phyloP scores from a whole-genome alignment of 2,113 vertebrate species.

The Limanda limanda region DNA sequence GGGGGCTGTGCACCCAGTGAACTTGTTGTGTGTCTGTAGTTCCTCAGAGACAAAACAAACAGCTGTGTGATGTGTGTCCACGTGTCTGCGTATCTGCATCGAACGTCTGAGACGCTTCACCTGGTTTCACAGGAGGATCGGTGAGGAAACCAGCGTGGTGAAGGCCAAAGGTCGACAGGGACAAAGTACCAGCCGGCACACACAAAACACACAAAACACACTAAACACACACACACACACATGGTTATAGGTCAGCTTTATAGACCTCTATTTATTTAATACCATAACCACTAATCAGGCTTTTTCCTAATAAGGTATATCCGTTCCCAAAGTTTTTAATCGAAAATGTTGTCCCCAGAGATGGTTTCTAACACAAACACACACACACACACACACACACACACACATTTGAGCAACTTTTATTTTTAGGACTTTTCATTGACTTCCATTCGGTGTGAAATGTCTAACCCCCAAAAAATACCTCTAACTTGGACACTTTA shows the following conservation, averaged over 20 bases:
- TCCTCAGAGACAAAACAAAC: neutral
- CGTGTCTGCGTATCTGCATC: neutral
- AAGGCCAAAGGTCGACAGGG: conserved; percentile 61
- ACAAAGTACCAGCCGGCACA: conserved; percentile 70
- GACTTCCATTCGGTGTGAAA: too few species aligned
- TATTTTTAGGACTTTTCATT: too few species aligned
- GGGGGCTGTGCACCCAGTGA: neutral
- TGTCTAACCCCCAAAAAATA: too few species aligned
- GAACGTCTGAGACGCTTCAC: conserved; percentile 20
- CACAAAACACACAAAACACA: neutral
- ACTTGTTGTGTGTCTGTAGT: neutral
- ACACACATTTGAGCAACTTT: too few species aligned
- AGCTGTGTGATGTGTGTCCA: neutral
- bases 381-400: neutral
- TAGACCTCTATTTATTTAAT: too few species aligned
- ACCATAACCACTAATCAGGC: too few species aligned
- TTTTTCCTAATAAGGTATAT: too few species aligned
- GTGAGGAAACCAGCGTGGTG: conserved; percentile 29
- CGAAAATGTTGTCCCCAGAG: too few species aligned
- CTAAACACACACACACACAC: neutral
- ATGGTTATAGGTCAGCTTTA: neutral
- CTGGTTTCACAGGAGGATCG: conserved; percentile 32
- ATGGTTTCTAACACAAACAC: neutral
- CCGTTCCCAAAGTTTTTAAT: too few species aligned
- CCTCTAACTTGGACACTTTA: too few species aligned